These are phyloP conservation scores for Melanotus villosus DNA, from an alignment of 2,888 invertebrate genomes.

Conservation along the genomic window DNA sequence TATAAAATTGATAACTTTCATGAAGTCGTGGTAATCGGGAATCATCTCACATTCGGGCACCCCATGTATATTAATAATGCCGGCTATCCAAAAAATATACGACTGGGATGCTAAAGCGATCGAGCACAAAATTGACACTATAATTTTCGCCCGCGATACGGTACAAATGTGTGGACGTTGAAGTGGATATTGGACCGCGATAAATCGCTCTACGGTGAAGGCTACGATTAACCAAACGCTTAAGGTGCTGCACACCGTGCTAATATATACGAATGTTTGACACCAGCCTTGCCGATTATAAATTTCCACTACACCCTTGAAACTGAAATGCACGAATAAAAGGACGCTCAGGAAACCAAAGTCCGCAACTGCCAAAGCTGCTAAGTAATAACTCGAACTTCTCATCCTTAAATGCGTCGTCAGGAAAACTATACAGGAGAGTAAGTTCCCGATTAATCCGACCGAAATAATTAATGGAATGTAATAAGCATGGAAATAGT, in stretches of 20 bases:
- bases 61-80: slow-evolving; percentile 52
- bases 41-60: slow-evolving; percentile 70
- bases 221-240: slow-evolving; percentile 81
- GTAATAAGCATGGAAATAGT: slow-evolving; percentile 72
- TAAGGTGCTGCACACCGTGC: slow-evolving; percentile 72
- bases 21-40: slow-evolving; percentile 69
- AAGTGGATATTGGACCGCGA: slow-evolving; percentile 76
- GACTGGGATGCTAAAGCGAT: slow-evolving; percentile 66
- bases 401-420: slow-evolving; percentile 74
- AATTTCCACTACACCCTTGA: slow-evolving; percentile 68
- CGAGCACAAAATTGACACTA: slow-evolving; percentile 68
- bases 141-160: slow-evolving; percentile 72
- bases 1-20: slow-evolving; percentile 72
- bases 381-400: slow-evolving; percentile 76
- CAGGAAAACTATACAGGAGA: slow-evolving; percentile 74
- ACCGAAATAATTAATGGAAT: slow-evolving; percentile 73
- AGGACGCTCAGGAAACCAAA: slow-evolving; percentile 73
- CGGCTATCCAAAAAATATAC: slow-evolving; percentile 64
- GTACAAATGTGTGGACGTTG: slow-evolving; percentile 75
- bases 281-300: slow-evolving; percentile 74
- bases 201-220: slow-evolving; percentile 79
- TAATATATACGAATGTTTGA: slow-evolving; percentile 62
- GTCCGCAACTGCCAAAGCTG: slow-evolving; percentile 75
- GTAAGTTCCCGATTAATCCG: slow-evolving; percentile 74
- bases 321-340: slow-evolving; percentile 71